Evolutionary conservation across 2,888 invertebrate species (phyloP).

Genomic region (Trisateles emortualis): DNA sequence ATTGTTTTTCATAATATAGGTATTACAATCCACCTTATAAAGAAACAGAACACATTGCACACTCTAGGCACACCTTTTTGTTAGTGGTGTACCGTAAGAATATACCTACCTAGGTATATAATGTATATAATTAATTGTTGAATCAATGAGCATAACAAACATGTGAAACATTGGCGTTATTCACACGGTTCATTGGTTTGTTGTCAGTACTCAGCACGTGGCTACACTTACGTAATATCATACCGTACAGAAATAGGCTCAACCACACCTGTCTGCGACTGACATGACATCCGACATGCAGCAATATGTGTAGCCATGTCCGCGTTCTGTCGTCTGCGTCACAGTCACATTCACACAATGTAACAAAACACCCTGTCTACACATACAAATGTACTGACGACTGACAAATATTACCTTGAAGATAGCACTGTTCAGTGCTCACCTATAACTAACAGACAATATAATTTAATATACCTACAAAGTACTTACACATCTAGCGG

Average conservation of each 20-base stretch:
- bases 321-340: slow-evolving; percentile 50
- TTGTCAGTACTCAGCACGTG: slow-evolving; percentile 49
- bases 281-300: slow-evolving; percentile 44
- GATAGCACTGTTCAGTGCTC: not conserved
- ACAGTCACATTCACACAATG: slow-evolving; percentile 40
- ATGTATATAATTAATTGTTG: slow-evolving; percentile 14
- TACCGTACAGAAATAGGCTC: slow-evolving; percentile 61
- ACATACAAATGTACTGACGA: slow-evolving; percentile 25
- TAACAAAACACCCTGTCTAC: slow-evolving; percentile 37
- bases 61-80: no score
- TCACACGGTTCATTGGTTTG: slow-evolving; percentile 37
- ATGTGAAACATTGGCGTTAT: slow-evolving; percentile 15
- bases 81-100: no score
- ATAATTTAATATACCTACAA: no score
- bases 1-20: no score
- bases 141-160: slow-evolving; percentile 5
- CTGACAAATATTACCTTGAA: slow-evolving; percentile 10
- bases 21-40: no score
- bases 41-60: no score
- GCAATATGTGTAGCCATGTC: slow-evolving; percentile 45
- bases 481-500: no score
- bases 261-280: slow-evolving; percentile 56
- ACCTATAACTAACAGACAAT: not conserved
- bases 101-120: no score
- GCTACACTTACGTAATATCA: slow-evolving; percentile 48